Evolutionary conservation across 2,113 vertebrate genomes (phyloP).

Genomic region (Dasyurus viverrinus): DNA sequence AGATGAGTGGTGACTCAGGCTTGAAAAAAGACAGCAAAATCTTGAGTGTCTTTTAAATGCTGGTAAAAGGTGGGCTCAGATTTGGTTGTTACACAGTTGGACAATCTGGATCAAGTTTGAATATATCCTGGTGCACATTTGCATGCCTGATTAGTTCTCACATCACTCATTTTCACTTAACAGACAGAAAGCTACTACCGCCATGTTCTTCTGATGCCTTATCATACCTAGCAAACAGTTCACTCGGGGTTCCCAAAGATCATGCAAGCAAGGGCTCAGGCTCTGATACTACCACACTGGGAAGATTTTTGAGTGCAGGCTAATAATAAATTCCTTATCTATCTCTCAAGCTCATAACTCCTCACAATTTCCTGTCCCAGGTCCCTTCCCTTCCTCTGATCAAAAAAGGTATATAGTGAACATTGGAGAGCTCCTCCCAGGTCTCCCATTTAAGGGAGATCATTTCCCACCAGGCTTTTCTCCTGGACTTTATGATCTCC

Average conservation of each 20-base stretch:
- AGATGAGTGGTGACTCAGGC: conserved; percentile 44
- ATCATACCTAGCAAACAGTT: background rate
- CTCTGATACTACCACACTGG: background rate
- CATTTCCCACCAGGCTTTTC: background rate
- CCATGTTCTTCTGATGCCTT: background rate
- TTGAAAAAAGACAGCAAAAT: conserved; percentile 36
- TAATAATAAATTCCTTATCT: background rate
- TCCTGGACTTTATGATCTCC: background rate
- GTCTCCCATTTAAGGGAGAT: background rate
- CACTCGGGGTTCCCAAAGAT: background rate
- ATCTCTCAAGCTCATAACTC: background rate
- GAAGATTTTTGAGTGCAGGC: background rate
- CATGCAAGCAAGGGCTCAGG: background rate
- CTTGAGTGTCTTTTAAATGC: background rate
- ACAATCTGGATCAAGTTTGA: background rate
- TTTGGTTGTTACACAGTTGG: conserved; percentile 10
- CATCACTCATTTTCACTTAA: background rate
- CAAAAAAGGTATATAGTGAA: background rate
- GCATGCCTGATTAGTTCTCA: background rate
- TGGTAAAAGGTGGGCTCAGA: background rate
- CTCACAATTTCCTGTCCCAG: background rate
- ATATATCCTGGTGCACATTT: background rate
- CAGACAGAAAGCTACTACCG: background rate
- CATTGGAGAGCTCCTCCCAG: background rate
- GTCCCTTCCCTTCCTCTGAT: background rate